Base-by-base conservation (phyloP, 2,888 invertebrate genomes). In the Azorinus chamasolen region DNA sequence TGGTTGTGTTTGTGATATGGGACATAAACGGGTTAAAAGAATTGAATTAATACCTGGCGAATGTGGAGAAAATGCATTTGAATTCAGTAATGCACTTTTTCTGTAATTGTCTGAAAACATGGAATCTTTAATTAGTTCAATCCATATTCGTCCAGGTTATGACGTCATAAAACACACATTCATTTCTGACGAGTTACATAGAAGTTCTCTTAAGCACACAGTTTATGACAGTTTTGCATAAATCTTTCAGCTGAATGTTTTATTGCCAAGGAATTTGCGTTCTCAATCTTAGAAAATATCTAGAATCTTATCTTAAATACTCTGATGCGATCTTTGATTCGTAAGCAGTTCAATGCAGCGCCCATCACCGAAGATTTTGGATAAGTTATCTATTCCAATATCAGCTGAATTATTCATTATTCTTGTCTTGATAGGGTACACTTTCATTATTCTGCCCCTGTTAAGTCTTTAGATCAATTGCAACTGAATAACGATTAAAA, bases 371-470 rank as follows among this genome's bases (percentile, higher is more conserved):
- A 37, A 48, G 68, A 72, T 72, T 39, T 45, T n/a, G 58, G 78
- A 78, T 73, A 73, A 41, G 32, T 32, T 78, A 78, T 78, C 78
- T 70, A 39, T 46, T 48, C 41, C 48, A 61, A 58, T 37, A 78
- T 78, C 78, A 65, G 53, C 73, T 78, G 50, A 78, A 78, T 73
- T 73, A 78, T 78, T 77, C 73, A 78, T 73, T 69, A 73, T 41
- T 65, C 51, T 50, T 48, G 32, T 73, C 61, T 57, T 12, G 48
- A 57, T 59, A 59, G 68, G 68, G 59, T 72, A 64, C 66, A 55
- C 46, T 61, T 57, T 62, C 63, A 64, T 68, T 46, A 39, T 63
- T 37, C 48, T 39, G 37, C 54, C 57, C 27, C 77, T 54, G 64
- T 25, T 54, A 57, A 53, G 72, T 48, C 63, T 43, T 39, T 41